Base-by-base conservation (phyloP, 2,888 invertebrate genomes). In the Lithosia quadra region DNA sequence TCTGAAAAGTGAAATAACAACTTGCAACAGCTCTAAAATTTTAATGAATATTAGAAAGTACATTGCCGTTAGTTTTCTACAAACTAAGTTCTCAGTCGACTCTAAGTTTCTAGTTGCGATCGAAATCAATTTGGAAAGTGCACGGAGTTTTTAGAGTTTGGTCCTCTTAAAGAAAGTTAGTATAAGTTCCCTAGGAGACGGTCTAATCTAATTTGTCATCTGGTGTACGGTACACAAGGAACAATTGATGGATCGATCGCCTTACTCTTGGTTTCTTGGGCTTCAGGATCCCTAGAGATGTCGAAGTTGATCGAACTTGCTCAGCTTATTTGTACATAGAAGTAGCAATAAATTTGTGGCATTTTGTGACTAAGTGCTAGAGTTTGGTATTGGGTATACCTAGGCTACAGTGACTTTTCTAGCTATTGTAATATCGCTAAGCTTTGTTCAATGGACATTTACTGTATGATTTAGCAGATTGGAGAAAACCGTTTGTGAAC, bases 101-200 rank as follows among this genome's bases (percentile, higher is more conserved):
- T 77, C 78, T 78, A 82, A 87, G 83, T 87, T 85, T 74, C 79
- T 82, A 89, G 83, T 86, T 85, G 78, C 82, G 81, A 90, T 89
- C 86, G 84, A 86, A 91, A 89, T 89, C 90, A 90, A 90, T 90
- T 91, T 90, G 84, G 84, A 73, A 83, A 83, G 82, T 84, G 82
- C 86, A 80, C 77, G 68, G 88, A 90, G 85, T 87, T 89, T 87
- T 86, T 81, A 87, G 72, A 78, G 77, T 66, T 61, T 28, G 56
- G 56, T 56, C 59, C 70, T 63, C 61, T 61, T 63, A 63, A 49
- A 28, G 58, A 43, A 34, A 80, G 76, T 76, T 71, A 69, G 63
- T 67, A 63, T 22, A 66, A 75, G 73, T 73, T 80, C 61, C 60
- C 61, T 59, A 60, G 62, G 71, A 77, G 68, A 75, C 59, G 68